phyloP scores from a whole-genome alignment of 2,888 invertebrate genomes.

The Epiblema foenella region DNA sequence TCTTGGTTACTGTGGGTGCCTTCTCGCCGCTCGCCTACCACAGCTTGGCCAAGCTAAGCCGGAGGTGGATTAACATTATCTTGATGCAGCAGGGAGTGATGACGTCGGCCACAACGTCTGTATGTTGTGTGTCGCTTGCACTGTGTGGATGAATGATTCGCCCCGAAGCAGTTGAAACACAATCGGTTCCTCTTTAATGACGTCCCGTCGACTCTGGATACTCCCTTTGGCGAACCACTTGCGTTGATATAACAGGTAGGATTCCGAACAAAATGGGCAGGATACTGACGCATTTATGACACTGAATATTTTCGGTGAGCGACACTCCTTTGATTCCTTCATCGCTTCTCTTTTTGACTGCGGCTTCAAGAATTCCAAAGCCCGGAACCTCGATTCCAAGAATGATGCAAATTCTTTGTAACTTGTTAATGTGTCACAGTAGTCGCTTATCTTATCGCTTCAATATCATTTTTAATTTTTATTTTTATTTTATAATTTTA shows the following conservation, averaged over 20 bases:
- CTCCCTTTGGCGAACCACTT: conserved; percentile 43
- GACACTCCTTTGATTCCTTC: not conserved
- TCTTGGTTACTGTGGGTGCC: not conserved
- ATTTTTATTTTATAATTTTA: too few relatives aligned
- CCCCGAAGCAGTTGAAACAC: conserved; percentile 46
- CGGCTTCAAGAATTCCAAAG: conserved; percentile 34
- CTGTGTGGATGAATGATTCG: conserved; percentile 41
- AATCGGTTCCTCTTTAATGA: conserved; percentile 39
- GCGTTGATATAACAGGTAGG: conserved; percentile 45
- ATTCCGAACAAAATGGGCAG: conserved; percentile 32
- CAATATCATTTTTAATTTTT: too few relatives aligned
- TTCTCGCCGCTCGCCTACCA: not conserved
- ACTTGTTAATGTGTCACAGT: conserved; percentile 32
- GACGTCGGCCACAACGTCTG: conserved; percentile 44
- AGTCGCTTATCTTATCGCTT: conserved; percentile 37
- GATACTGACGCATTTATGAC: conserved; percentile 18
- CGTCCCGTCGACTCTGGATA: conserved; percentile 38
- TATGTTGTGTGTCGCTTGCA: conserved; percentile 43
- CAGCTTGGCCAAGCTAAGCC: not conserved
- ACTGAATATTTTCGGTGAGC: conserved; percentile 9
- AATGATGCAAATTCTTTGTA: conserved; percentile 34
- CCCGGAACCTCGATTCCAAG: conserved; percentile 29
- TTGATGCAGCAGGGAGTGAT: conserved; percentile 46
- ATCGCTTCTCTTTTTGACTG: conserved; percentile 4
- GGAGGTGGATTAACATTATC: conserved; percentile 25